Evolutionary conservation across 2,113 vertebrate species (phyloP).

Genomic region (Sterrhoptilus dennistouni): DNA sequence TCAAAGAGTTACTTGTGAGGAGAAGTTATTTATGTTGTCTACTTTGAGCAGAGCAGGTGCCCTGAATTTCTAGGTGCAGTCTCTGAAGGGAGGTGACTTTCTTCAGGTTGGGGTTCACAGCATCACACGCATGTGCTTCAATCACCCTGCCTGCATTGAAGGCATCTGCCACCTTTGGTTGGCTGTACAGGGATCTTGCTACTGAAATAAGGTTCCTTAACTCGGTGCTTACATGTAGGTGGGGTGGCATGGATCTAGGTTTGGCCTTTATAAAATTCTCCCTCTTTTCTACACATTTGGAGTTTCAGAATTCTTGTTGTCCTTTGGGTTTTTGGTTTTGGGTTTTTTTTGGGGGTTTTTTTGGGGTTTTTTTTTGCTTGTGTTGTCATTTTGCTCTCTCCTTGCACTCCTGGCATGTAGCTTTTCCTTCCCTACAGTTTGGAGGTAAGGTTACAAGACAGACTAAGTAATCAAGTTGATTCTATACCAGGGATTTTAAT

Average conservation of each 20-base stretch:
- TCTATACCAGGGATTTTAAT: background rate
- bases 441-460: background rate
- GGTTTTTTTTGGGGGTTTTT: too few relatives aligned
- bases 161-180: background rate
- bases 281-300: accelerated
- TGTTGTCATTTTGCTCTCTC: background rate
- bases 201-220: background rate
- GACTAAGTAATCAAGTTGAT: background rate
- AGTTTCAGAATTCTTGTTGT: background rate
- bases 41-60: background rate
- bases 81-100: background rate
- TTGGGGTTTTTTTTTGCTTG: background rate
- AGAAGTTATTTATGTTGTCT: background rate
- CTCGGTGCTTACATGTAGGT: background rate
- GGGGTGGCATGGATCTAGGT: background rate
- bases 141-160: background rate
- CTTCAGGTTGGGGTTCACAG: background rate
- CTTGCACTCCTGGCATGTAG: accelerated
- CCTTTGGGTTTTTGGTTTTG: background rate
- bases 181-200: background rate
- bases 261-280: background rate
- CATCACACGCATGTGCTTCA: accelerated
- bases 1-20: background rate
- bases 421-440: background rate
- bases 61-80: background rate